Evolutionary conservation across 2,113 vertebrate genomes (phyloP).

Genomic region (Eclectus roratus): DNA sequence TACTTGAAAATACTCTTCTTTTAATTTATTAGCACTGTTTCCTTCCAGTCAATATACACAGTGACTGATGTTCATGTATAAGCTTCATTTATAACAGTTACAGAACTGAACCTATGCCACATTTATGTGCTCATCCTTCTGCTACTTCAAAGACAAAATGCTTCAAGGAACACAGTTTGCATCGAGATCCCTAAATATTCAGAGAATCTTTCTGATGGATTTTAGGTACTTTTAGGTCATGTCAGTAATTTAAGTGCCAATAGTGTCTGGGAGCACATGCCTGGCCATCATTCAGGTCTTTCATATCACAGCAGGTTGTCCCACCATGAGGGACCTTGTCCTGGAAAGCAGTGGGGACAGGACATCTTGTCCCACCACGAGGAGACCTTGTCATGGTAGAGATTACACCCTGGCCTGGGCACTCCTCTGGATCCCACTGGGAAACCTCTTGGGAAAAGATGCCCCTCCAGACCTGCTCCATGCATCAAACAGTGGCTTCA

Average conservation of each 20-base stretch:
- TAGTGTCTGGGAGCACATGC: neutral
- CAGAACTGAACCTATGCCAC: neutral
- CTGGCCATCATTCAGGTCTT: neutral
- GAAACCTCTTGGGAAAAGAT: neutral
- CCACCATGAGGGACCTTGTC: neutral
- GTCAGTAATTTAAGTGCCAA: neutral
- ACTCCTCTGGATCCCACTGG: neutral
- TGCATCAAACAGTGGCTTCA: neutral
- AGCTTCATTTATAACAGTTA: neutral
- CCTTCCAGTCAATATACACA: neutral
- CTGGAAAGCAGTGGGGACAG: neutral
- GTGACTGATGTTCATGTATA: neutral
- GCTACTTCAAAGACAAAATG: neutral
- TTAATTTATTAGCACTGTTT: neutral
- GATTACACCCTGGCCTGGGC: neutral
- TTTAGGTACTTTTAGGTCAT: neutral
- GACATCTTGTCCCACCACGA: accelerated
- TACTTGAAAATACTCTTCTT: neutral
- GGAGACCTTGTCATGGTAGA: neutral
- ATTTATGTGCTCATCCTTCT: neutral
- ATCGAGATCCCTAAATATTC: accelerated
- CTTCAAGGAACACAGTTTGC: neutral
- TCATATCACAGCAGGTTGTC: neutral
- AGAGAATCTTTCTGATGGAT: neutral
- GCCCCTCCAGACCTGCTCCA: neutral